Percentiles rank a stretch among this genome's conserved stretches.
Conservation (phyloP, 2,113 vertebrate species). For the Aspiorhynchus laticeps region DNA sequence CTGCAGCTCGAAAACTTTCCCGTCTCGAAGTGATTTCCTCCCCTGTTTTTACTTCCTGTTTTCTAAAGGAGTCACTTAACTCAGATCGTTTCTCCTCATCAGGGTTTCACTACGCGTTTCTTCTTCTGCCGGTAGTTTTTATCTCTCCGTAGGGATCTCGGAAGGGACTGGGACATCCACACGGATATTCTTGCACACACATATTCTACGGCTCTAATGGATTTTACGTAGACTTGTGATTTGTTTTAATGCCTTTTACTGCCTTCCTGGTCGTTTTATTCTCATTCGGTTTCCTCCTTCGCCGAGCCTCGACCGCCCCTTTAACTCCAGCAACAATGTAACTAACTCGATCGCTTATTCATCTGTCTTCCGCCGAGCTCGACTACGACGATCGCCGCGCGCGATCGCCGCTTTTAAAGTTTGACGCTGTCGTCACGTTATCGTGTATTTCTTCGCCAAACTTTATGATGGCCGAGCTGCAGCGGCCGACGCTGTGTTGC, state of each 20-base stretch:
- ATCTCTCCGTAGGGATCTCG: not conserved
- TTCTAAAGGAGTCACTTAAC: slow-evolving; percentile 61
- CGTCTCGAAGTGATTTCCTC: slow-evolving; percentile 62
- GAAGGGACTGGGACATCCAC: not conserved
- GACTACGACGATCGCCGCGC: not conserved
- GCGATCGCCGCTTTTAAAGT: slow-evolving; percentile 16
- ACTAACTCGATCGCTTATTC: not conserved
- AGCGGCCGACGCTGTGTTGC: slow-evolving; percentile 82
- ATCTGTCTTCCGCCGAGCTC: not conserved
- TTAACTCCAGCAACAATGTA: slow-evolving; percentile 32
- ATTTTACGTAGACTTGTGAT: slow-evolving; percentile 78
- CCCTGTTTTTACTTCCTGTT: slow-evolving; percentile 66
- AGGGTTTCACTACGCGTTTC: slow-evolving; percentile 32
- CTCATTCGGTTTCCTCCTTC: slow-evolving; percentile 13
- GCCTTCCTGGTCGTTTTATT: slow-evolving; percentile 6
- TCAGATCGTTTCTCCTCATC: slow-evolving; percentile 37
- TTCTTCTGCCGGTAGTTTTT: not conserved
- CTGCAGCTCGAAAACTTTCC: slow-evolving; percentile 59
- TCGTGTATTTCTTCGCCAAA: slow-evolving; percentile 32
- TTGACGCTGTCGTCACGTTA: not conserved
- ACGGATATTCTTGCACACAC: not conserved
- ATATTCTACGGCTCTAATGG: slow-evolving; percentile 76
- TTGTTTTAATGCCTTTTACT: slow-evolving; percentile 3
- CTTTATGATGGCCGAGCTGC: slow-evolving; percentile 59
- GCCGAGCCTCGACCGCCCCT: not conserved